phyloP scores from a whole-genome alignment of 2,113 vertebrate genomes.

The Syngnathus floridae region DNA sequence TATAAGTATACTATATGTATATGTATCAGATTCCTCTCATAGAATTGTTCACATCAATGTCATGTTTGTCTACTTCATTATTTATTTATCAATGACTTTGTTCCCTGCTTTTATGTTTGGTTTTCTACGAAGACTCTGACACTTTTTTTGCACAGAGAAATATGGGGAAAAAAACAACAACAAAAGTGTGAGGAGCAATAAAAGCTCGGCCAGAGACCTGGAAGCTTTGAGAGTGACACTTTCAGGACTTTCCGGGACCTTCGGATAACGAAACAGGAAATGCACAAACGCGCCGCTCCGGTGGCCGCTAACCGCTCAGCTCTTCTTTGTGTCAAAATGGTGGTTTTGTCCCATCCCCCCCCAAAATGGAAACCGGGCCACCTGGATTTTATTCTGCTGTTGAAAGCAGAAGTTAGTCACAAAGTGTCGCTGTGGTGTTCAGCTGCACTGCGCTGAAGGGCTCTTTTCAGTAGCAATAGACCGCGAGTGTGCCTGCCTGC shows the following conservation, averaged over 20 bases:
- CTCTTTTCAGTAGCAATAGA: constrained; percentile 80
- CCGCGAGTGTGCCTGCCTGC: constrained; percentile 72
- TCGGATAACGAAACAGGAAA: background rate
- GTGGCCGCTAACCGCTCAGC: background rate
- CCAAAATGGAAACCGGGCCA: background rate
- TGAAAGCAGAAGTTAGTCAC: constrained; percentile 4
- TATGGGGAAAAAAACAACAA: background rate
- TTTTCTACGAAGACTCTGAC: constrained; percentile 38
- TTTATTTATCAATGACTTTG: constrained; percentile 24
- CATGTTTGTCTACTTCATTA: background rate
- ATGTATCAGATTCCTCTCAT: background rate
- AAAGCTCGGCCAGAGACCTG: constrained; percentile 43
- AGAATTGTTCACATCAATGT: constrained; percentile 1
- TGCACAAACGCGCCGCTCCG: constrained; percentile 3
- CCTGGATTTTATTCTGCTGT: constrained; percentile 4
- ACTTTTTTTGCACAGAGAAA: constrained; percentile 68
- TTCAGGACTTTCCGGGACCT: constrained; percentile 7
- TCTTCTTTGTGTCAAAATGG: constrained; percentile 4
- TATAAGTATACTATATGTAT: no score
- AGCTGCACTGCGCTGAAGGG: constrained; percentile 65
- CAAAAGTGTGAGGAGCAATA: constrained; percentile 67
- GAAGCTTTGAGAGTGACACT: background rate
- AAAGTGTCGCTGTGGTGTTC: background rate
- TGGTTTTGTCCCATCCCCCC: background rate
- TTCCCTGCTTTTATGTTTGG: constrained; percentile 25